Evolutionary conservation across 2,888 invertebrate genomes (phyloP).

Genomic region (Cotesia congregata): DNA sequence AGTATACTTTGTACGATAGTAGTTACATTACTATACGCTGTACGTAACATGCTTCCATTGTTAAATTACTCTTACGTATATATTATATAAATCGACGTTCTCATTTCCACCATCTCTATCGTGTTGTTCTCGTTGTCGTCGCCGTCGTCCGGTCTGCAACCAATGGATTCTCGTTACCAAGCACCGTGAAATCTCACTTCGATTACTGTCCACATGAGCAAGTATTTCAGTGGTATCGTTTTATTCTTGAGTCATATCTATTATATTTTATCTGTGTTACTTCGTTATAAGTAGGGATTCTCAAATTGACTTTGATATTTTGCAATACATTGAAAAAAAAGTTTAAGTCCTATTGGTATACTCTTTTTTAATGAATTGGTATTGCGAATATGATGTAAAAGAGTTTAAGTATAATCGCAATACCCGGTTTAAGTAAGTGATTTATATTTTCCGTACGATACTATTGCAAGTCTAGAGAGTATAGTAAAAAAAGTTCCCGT

Average conservation of each 20-base stretch:
- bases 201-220: not conserved
- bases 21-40: constrained; percentile 6
- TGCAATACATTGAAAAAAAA: too few species aligned
- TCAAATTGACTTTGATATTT: too few species aligned
- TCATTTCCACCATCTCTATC: not conserved
- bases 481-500: too few species aligned
- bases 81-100: not conserved
- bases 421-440: too few species aligned
- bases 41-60: constrained; percentile 10
- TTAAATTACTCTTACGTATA: not conserved
- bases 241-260: not conserved
- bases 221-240: not conserved
- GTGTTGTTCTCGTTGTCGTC: constrained; percentile 4
- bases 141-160: constrained; percentile 25
- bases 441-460: too few species aligned
- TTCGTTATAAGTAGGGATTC: too few species aligned
- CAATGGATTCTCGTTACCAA: constrained; percentile 6
- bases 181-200: not conserved
- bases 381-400: too few species aligned
- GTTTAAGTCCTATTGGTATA: too few species aligned
- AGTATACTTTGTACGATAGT: not conserved
- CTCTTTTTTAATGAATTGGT: too few species aligned
- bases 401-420: too few species aligned
- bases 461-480: too few species aligned
- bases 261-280: not conserved